These are phyloP conservation scores for Pangasianodon gigas DNA, from an alignment of 2,113 vertebrate species.

Conservation along the genomic window DNA sequence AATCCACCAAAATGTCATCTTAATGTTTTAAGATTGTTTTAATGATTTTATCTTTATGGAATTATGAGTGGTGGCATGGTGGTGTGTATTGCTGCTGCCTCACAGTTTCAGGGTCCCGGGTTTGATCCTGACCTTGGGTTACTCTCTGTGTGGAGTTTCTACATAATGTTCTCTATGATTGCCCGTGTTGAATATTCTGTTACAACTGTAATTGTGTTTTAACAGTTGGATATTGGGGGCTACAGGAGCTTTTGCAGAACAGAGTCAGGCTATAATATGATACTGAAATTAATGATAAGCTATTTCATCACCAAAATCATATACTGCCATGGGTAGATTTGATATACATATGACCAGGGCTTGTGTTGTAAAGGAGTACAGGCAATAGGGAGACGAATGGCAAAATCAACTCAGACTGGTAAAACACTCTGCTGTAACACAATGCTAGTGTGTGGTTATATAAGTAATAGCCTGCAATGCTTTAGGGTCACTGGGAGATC, in stretches of 20 bases:
- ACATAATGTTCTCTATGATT: neutral
- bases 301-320: neutral
- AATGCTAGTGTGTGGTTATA: neutral
- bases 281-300: too few relatives aligned
- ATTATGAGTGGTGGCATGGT: neutral
- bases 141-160: neutral
- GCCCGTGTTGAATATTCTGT: neutral
- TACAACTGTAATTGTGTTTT: neutral
- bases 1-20: neutral
- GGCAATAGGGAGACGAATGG: neutral
- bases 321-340: neutral
- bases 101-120: neutral
- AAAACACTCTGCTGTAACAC: neutral
- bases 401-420: neutral
- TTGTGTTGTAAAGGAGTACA: neutral
- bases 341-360: neutral
- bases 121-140: neutral
- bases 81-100: neutral
- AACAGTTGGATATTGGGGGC: neutral
- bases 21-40: neutral
- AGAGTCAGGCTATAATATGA: neutral
- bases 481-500: slow-evolving; percentile 13
- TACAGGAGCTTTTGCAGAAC: neutral
- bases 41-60: neutral
- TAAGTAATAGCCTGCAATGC: neutral